phyloP scores from a whole-genome alignment of 2,113 vertebrate genomes.

The Alaudala cheleensis region DNA sequence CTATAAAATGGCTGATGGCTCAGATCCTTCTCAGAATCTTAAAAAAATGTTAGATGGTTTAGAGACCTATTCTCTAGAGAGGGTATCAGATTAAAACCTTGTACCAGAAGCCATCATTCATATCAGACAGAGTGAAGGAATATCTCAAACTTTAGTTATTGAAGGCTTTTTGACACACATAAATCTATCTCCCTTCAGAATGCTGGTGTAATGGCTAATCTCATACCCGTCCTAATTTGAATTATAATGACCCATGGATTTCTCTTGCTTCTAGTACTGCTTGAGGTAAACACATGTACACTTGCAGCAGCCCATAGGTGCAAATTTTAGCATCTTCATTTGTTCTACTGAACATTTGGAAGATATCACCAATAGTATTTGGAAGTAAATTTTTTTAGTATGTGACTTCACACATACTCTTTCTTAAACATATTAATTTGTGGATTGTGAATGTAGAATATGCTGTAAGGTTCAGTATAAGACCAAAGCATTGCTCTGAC shows the following conservation, averaged over 20 bases:
- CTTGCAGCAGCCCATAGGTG: rapidly evolving
- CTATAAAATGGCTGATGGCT: not conserved
- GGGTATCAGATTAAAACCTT: not conserved
- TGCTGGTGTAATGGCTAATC: rapidly evolving
- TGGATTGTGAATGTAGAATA: not conserved
- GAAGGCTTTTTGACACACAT: not conserved
- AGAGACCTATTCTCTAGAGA: not conserved
- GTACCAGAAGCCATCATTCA: not conserved
- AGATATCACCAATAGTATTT: not conserved
- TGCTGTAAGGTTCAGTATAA: not conserved
- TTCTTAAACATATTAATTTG: not conserved
- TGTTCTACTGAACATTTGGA: not conserved
- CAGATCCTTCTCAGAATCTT: not conserved
- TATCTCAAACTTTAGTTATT: not conserved
- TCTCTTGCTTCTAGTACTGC: not conserved
- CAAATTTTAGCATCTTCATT: not conserved
- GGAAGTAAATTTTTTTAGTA: not conserved
- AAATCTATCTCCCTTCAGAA: not conserved
- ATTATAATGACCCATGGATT: not conserved
- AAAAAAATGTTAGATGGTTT: not conserved
- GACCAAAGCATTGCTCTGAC: conserved; percentile 11
- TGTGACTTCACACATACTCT: not conserved
- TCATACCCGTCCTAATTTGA: not conserved
- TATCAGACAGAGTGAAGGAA: not conserved
- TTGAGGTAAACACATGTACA: not conserved